Evolutionary conservation across 2,797 vertebrate genomes (phyloP).

Genomic region (Melanogrammus aeglefinus): DNA sequence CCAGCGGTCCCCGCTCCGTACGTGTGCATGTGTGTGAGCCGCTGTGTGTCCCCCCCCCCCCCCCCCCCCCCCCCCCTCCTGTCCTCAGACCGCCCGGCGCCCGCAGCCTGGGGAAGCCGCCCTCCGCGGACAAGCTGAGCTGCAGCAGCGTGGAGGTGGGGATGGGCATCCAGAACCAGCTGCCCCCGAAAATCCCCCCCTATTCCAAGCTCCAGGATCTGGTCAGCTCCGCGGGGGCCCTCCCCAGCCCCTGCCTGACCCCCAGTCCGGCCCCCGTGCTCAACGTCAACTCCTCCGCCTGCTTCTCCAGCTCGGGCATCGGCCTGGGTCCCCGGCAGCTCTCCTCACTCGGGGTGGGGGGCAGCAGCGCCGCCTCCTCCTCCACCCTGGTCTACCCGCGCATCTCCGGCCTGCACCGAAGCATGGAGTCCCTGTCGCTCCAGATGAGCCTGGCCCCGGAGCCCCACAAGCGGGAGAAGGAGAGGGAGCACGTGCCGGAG

Average conservation of each 20-base stretch:
- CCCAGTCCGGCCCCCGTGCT: constrained; percentile 91
- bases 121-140: constrained; percentile 86
- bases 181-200: constrained; percentile 71
- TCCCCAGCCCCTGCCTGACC: constrained; percentile 75
- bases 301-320: constrained; percentile 82
- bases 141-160: constrained; percentile 84
- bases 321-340: constrained; percentile 72
- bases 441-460: constrained; percentile 86
- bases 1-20: too few relatives aligned
- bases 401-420: constrained; percentile 88
- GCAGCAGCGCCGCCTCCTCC: constrained; percentile 34
- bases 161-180: constrained; percentile 56
- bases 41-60: neutral
- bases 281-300: constrained; percentile 89
- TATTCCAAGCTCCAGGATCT: constrained; percentile 83
- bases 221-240: constrained; percentile 48
- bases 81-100: constrained; percentile 74
- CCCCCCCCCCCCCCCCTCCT: neutral
- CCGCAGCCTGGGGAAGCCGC: constrained; percentile 85
- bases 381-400: constrained; percentile 86
- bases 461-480: constrained; percentile 59
- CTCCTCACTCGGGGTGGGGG: constrained; percentile 58
- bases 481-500: constrained; percentile 58
- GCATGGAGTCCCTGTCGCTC: constrained; percentile 91
- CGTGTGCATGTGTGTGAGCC: constrained; percentile 11